Conservation (phyloP, 2,888 invertebrate genomes). For the Dione vanillae region DNA sequence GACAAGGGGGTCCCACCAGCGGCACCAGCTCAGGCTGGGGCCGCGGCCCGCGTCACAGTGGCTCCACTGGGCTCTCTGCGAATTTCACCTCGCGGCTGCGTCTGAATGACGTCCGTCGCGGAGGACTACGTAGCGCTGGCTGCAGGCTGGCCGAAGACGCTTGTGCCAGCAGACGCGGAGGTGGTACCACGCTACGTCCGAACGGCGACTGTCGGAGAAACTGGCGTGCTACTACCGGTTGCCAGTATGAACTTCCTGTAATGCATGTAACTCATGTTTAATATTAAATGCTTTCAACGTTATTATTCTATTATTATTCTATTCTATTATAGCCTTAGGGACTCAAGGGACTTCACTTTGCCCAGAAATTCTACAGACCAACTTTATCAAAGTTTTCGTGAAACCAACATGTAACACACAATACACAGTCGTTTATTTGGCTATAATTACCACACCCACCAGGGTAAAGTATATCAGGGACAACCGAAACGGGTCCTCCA, state of each 20-base stretch:
- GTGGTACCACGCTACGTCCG: constrained; percentile 61
- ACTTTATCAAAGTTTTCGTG: too few species aligned
- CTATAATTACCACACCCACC: too few species aligned
- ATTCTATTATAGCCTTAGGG: not conserved
- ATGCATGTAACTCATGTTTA: not conserved
- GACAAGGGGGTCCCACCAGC: constrained; percentile 64
- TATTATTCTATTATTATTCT: not conserved
- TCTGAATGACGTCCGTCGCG: constrained; percentile 77
- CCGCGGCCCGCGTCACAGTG: constrained; percentile 83
- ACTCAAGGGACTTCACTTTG: too few species aligned
- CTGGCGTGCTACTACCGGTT: constrained; percentile 89
- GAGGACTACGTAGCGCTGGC: constrained; percentile 70
- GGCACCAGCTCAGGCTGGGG: constrained; percentile 83
- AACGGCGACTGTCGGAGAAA: constrained; percentile 89
- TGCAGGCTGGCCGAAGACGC: constrained; percentile 79
- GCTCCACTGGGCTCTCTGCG: constrained; percentile 68
- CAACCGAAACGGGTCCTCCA: too few species aligned
- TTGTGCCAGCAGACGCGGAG: constrained; percentile 69
- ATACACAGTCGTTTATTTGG: too few species aligned
- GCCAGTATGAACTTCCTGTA: constrained; percentile 84
- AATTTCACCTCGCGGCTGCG: constrained; percentile 83
- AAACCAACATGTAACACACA: too few species aligned
- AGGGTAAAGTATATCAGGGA: too few species aligned
- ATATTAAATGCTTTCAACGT: not conserved
- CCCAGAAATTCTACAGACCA: too few species aligned